Percentiles rank a stretch among this genome's conserved stretches.
phyloP scores from a whole-genome alignment of 2,113 vertebrate species.

The Lucifuga dentata region DNA sequence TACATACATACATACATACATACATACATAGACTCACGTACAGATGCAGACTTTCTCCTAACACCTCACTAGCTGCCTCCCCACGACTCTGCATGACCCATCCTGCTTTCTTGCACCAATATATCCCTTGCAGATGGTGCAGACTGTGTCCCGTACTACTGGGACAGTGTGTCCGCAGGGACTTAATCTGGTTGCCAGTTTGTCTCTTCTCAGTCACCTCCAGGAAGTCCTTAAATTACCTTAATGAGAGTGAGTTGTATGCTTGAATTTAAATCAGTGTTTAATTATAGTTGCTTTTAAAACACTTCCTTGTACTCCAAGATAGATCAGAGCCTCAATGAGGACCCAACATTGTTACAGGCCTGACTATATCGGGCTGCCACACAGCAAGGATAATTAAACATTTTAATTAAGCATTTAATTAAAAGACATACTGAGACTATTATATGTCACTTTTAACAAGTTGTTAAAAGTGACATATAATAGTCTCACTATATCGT shows the following conservation, averaged over 20 bases:
- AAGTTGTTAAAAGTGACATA: conserved; percentile 20
- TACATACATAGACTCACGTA: neutral
- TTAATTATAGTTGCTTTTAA: conserved; percentile 56
- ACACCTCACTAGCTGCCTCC: neutral
- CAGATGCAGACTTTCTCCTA: too few relatives aligned
- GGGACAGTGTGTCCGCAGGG: conserved; percentile 55
- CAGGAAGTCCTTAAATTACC: conserved; percentile 54
- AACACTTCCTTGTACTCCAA: conserved; percentile 35
- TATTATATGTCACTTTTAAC: too few relatives aligned
- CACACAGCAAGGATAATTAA: conserved; percentile 52
- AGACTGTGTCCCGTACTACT: conserved; percentile 35
- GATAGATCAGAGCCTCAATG: conserved; percentile 31
- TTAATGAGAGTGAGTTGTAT: conserved; percentile 17
- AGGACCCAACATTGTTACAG: conserved; percentile 37
- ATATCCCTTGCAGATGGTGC: conserved; percentile 57
- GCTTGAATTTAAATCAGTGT: conserved; percentile 59
- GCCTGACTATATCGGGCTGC: conserved; percentile 26
- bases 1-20: neutral
- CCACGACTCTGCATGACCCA: conserved; percentile 17
- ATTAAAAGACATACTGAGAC: too few relatives aligned
- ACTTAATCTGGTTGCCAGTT: conserved; percentile 63
- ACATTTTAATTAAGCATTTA: too few relatives aligned
- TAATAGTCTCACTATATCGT: neutral
- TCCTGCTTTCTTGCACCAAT: conserved; percentile 36
- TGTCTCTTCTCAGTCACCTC: conserved; percentile 50